phyloP scores from a whole-genome alignment of 2,888 invertebrate genomes.

The Eilema caniola region DNA sequence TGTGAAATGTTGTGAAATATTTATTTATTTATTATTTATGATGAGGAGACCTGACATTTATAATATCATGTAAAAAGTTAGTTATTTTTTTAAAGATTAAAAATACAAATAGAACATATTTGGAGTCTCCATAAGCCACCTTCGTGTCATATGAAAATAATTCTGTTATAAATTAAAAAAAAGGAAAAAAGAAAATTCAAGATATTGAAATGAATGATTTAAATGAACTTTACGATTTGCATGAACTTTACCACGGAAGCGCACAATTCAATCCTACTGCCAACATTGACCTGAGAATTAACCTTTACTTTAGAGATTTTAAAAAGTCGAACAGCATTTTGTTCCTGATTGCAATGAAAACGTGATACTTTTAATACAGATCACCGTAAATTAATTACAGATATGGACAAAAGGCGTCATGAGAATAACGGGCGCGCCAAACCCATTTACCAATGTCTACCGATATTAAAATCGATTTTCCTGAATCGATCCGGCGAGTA shows the following conservation, averaged over 20 bases:
- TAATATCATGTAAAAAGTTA: too few relatives aligned
- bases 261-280: slow-evolving; percentile 16
- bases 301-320: slow-evolving; percentile 34
- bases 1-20: too few relatives aligned
- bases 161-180: not conserved
- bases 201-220: slow-evolving; percentile 2
- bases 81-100: too few relatives aligned
- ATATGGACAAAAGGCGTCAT: slow-evolving; percentile 51
- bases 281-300: slow-evolving; percentile 36
- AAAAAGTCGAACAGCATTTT: slow-evolving; percentile 32
- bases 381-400: slow-evolving; percentile 48
- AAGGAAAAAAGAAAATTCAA: not conserved
- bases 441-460: slow-evolving; percentile 54
- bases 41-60: too few relatives aligned
- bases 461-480: slow-evolving; percentile 60
- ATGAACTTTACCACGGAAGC: slow-evolving; percentile 36
- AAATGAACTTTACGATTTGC: slow-evolving; percentile 16
- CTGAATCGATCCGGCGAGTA: slow-evolving; percentile 71
- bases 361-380: slow-evolving; percentile 43
- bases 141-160: too few relatives aligned
- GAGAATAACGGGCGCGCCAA: slow-evolving; percentile 50
- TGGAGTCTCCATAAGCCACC: too few relatives aligned
- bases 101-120: too few relatives aligned
- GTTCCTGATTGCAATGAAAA: slow-evolving; percentile 42
- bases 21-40: too few relatives aligned